Conservation (phyloP, 2,888 invertebrate genomes). For the Diaphora mendica region DNA sequence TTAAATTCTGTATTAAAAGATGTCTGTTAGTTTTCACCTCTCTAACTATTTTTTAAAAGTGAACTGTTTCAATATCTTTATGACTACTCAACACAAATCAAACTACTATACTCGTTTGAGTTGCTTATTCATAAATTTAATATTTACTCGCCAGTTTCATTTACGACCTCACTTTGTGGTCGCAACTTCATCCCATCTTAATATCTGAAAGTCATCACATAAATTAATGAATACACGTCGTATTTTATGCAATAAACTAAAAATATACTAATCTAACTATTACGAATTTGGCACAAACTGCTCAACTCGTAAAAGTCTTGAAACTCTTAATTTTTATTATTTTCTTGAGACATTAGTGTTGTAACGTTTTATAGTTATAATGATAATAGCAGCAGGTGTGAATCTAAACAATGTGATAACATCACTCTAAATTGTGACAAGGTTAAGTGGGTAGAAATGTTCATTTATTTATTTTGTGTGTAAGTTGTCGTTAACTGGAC, state of each 20-base stretch:
- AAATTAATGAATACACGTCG: slow-evolving; percentile 33
- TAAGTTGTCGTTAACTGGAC: neutral
- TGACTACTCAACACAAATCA: neutral
- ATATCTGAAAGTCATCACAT: slow-evolving; percentile 23
- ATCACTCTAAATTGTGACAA: neutral
- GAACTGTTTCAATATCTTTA: neutral
- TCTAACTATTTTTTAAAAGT: neutral
- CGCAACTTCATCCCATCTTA: slow-evolving; percentile 40
- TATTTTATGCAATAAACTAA: slow-evolving; percentile 49
- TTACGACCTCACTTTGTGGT: slow-evolving; percentile 24
- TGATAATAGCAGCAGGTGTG: slow-evolving; percentile 19
- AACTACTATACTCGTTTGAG: neutral
- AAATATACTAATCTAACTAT: slow-evolving; percentile 42
- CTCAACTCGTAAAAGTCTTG: slow-evolving; percentile 42
- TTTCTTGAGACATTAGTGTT: slow-evolving; percentile 20
- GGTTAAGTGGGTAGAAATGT: neutral
- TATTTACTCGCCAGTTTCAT: slow-evolving; percentile 7
- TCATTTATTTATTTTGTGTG: neutral
- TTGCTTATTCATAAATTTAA: slow-evolving; percentile 14
- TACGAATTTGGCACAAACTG: slow-evolving; percentile 44
- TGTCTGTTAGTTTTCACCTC: neutral
- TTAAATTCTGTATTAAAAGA: neutral
- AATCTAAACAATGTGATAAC: slow-evolving; percentile 13
- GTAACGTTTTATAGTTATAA: slow-evolving; percentile 15
- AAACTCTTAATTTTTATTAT: slow-evolving; percentile 47